Evolutionary conservation across 37 sponge, comb jelly and placozoan genomes (phyloP).

Genomic region (Ephydatia muelleri): DNA sequence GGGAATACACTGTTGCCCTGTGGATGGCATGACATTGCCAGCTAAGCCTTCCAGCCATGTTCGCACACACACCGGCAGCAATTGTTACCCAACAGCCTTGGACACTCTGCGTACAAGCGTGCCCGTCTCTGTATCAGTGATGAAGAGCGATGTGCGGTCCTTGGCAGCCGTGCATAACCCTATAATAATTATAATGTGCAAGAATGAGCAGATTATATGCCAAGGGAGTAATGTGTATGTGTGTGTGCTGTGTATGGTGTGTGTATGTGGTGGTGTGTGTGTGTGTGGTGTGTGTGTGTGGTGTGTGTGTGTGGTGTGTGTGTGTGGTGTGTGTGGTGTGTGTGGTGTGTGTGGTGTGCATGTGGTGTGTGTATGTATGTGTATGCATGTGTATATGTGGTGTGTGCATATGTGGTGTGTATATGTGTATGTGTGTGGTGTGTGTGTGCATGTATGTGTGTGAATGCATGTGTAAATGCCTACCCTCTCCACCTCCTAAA

Average conservation of each 20-base stretch:
- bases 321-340: too few relatives aligned
- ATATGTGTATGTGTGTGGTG: too few relatives aligned
- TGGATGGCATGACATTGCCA: neutral
- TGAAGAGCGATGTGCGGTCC: neutral
- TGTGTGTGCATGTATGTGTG: too few relatives aligned
- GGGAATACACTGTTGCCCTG: conserved; percentile 64
- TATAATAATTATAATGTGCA: neutral
- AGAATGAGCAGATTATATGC: neutral
- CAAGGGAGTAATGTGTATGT: neutral
- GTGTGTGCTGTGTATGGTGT: neutral
- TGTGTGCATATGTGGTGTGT: too few relatives aligned
- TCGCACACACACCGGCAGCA: neutral
- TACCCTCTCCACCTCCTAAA: too few relatives aligned
- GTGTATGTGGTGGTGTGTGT: too few relatives aligned
- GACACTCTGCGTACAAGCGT: neutral
- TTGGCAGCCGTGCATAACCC: neutral
- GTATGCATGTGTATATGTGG: too few relatives aligned
- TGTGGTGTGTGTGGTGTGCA: too few relatives aligned
- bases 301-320: too few relatives aligned
- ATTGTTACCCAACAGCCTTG: neutral
- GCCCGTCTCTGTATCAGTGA: neutral
- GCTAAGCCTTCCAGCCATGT: neutral
- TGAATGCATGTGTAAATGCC: too few relatives aligned
- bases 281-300: too few relatives aligned
- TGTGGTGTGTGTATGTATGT: too few relatives aligned